These are phyloP conservation scores for Eilema caniola DNA, from an alignment of 2,888 invertebrate species.

Conservation along the genomic window DNA sequence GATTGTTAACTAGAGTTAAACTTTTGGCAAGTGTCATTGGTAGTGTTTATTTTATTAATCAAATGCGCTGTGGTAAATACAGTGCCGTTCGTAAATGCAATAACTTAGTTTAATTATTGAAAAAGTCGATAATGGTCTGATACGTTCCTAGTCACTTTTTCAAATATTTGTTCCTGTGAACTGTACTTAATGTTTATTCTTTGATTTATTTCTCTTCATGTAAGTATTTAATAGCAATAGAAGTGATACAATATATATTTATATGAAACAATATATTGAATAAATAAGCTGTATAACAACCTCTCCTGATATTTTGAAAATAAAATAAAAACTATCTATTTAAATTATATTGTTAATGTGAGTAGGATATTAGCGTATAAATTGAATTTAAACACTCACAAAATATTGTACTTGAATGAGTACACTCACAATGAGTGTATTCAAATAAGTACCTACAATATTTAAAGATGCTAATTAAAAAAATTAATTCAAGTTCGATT, in stretches of 20 bases:
- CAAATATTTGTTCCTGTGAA: slow-evolving; percentile 26
- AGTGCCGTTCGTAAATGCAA: slow-evolving; percentile 50
- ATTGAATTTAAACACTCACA: slow-evolving; percentile 37
- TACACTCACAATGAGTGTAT: not conserved
- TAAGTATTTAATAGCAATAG: slow-evolving; percentile 21
- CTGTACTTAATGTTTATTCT: slow-evolving; percentile 50
- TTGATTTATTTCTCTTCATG: slow-evolving; percentile 20
- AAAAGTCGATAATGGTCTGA: slow-evolving; percentile 34
- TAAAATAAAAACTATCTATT: slow-evolving; percentile 17
- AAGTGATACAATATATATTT: slow-evolving; percentile 30
- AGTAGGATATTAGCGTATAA: slow-evolving; percentile 32
- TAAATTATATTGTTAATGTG: slow-evolving; percentile 30
- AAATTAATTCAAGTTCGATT: not conserved
- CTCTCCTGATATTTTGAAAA: not conserved
- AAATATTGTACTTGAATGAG: not conserved
- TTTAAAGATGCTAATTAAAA: not conserved
- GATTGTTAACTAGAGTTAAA: not conserved
- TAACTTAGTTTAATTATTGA: slow-evolving; percentile 31
- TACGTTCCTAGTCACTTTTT: slow-evolving; percentile 45
- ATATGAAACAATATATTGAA: slow-evolving; percentile 21
- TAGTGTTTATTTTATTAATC: slow-evolving; percentile 27
- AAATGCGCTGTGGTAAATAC: slow-evolving; percentile 54
- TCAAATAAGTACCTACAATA: not conserved
- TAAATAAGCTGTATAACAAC: not conserved
- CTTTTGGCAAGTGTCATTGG: slow-evolving; percentile 58